These are phyloP conservation scores for Calliphora vomitoria DNA, from an alignment of 2,888 invertebrate genomes.

Conservation along the genomic window DNA sequence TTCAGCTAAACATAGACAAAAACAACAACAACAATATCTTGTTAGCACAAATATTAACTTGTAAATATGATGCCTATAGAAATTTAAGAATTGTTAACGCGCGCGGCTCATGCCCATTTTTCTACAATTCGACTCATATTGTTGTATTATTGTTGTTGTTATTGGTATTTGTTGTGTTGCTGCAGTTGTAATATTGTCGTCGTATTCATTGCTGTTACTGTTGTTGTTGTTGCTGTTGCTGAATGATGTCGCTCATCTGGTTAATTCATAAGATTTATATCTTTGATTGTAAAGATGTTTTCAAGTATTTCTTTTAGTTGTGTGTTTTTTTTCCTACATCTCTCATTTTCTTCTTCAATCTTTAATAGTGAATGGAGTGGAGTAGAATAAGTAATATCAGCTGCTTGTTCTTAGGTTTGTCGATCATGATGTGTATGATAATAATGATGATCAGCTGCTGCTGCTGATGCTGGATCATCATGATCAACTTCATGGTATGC, in stretches of 20 bases:
- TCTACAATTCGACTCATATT: slow-evolving; percentile 45
- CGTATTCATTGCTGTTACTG: slow-evolving; percentile 45
- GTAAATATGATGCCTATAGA: slow-evolving; percentile 83
- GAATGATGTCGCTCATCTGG: slow-evolving; percentile 72
- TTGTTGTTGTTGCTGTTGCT: slow-evolving; percentile 58
- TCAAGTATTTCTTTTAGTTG: slow-evolving; percentile 62
- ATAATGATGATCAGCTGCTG: slow-evolving; percentile 47
- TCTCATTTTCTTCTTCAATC: slow-evolving; percentile 29
- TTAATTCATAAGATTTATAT: slow-evolving; percentile 74
- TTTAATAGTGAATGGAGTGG: slow-evolving; percentile 34
- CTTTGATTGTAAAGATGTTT: slow-evolving; percentile 73
- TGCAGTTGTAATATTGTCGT: slow-evolving; percentile 63
- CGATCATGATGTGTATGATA: slow-evolving; percentile 23
- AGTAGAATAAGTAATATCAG: slow-evolving; percentile 58
- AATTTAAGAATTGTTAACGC: slow-evolving; percentile 79
- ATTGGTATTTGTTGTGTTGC: slow-evolving; percentile 23
- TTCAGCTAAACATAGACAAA: slow-evolving; percentile 13
- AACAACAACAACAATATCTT: slow-evolving; percentile 77
- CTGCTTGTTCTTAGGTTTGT: slow-evolving; percentile 57
- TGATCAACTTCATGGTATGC: slow-evolving; percentile 58
- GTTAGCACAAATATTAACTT: slow-evolving; percentile 84
- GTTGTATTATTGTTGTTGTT: slow-evolving; percentile 34
- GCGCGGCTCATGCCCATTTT: slow-evolving; percentile 55
- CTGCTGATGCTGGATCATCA: slow-evolving; percentile 23
- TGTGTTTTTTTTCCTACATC: slow-evolving; percentile 3